phyloP scores from a whole-genome alignment of 2,797 vertebrate species.

The Helarctos malayanus region DNA sequence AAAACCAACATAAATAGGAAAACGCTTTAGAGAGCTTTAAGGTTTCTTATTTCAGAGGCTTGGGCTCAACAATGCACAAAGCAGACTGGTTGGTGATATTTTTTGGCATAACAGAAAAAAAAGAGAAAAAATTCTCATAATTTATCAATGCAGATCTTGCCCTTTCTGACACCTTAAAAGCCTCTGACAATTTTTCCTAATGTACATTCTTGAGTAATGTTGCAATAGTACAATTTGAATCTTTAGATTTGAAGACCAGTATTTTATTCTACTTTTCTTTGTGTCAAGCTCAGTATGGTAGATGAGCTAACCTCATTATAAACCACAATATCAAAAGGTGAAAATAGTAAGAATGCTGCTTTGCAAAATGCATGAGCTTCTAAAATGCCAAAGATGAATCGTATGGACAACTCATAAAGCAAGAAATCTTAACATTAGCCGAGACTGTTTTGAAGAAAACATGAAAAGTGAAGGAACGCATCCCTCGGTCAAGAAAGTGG shows the following conservation, averaged over 20 bases:
- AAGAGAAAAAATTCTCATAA: constrained; percentile 52
- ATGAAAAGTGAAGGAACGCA: background rate
- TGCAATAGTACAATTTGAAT: constrained; percentile 72
- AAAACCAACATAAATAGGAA: background rate
- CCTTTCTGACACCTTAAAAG: constrained; percentile 85
- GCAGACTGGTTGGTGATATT: background rate
- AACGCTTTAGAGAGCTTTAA: background rate
- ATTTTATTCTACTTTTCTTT: constrained; percentile 75
- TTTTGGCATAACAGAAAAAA: constrained; percentile 31
- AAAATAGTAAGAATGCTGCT: constrained; percentile 5
- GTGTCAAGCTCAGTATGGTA: constrained; percentile 59
- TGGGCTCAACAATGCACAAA: background rate
- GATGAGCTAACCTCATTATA: constrained; percentile 75
- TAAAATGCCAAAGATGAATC: constrained; percentile 60
- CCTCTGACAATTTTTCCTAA: constrained; percentile 78
- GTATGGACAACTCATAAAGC: background rate
- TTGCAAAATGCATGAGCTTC: constrained; percentile 46
- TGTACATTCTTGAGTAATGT: constrained; percentile 80
- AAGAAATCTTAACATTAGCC: constrained; percentile 17
- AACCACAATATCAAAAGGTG: constrained; percentile 53
- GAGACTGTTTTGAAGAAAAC: constrained; percentile 19
- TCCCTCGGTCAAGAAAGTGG: background rate
- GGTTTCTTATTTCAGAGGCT: background rate
- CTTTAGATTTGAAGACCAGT: constrained; percentile 70
- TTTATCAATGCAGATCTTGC: constrained; percentile 73